Base-by-base conservation (phyloP, 2,797 vertebrate genomes). In the Pseudochaenichthys georgianus region DNA sequence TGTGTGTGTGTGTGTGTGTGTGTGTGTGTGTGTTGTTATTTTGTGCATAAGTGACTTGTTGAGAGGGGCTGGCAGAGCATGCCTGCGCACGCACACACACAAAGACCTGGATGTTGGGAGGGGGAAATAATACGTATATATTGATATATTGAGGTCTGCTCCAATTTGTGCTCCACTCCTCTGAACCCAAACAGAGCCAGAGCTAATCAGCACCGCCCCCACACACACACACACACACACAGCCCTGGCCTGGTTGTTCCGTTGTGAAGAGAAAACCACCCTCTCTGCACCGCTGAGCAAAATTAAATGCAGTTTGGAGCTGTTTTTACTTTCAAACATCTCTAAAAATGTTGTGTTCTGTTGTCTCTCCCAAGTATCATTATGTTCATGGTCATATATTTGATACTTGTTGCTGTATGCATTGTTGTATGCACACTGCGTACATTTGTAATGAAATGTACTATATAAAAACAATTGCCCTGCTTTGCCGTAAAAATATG, bases 141-240 rank as follows among this genome's bases (percentile, higher is more conserved):
- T 23, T 23, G 91, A 91, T 90, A 89, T 92, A 88, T 91, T 87
- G 89, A 88, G 80, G 65, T 81, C 75, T 87, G 87, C 84, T 90
- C 85, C 84, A 90, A 81, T 90, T 92, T 90, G 71, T 78, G 71
- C 80, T 85, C 63, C 71, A 48, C 79, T 87, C 68, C 58, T 85
- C 59, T 82, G 77, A 90, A 88, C 78, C 83, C 80, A 80, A 84
- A 88, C 83, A 84, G 64, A 82, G 80, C 77, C 51, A 17, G 72
- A 74, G 77, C 83, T 85, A 80, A 91, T 90, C 88, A 87, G 78
- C 13, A 0, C 78, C 63, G 66, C 80, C 74, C 80, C 70, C 23
- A 23, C 23, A 23, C 23, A 23, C 23, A 23, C 23, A 23, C 23
- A 55, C 59, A 64, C 47, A 67, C 73, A 47, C 64, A 7, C 50